Conservation (phyloP, 2,797 vertebrate species). For the Botia almorhae region DNA sequence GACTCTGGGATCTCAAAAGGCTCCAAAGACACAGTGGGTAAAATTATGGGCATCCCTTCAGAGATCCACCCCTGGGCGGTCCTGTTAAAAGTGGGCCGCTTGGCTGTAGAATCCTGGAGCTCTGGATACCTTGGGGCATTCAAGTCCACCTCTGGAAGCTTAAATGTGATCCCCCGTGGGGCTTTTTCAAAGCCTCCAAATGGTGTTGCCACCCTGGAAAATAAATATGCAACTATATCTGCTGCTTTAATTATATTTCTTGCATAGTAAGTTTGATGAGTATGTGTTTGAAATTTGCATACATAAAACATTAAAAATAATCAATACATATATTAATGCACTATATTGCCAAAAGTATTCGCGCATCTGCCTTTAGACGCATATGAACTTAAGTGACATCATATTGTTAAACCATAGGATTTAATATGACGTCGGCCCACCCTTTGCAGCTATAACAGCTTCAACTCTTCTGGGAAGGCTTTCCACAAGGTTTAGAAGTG, state of each 20-base stretch:
- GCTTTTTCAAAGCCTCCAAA: constrained; percentile 96
- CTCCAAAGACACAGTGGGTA: constrained; percentile 81
- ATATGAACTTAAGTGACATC: no score
- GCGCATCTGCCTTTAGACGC: no score
- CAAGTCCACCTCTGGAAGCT: constrained; percentile 88
- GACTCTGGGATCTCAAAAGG: constrained; percentile 84
- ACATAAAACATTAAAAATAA: no score
- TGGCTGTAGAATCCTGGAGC: constrained; percentile 82
- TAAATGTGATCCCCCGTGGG: constrained; percentile 91
- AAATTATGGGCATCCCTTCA: constrained; percentile 84
- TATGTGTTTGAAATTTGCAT: neutral
- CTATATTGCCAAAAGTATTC: no score
- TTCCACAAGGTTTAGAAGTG: no score
- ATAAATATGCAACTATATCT: neutral
- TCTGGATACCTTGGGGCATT: constrained; percentile 85
- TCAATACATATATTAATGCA: no score
- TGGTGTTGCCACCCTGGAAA: constrained; percentile 91
- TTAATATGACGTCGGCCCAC: no score
- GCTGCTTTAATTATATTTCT: neutral
- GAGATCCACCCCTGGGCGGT: constrained; percentile 93
- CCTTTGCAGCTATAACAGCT: no score
- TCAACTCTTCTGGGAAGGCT: no score
- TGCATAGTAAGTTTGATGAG: neutral
- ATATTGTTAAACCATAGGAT: no score
- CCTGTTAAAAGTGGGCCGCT: constrained; percentile 94